These are phyloP conservation scores for Tauraco erythrolophus DNA, from an alignment of 2,113 vertebrate species.

Conservation along the genomic window DNA sequence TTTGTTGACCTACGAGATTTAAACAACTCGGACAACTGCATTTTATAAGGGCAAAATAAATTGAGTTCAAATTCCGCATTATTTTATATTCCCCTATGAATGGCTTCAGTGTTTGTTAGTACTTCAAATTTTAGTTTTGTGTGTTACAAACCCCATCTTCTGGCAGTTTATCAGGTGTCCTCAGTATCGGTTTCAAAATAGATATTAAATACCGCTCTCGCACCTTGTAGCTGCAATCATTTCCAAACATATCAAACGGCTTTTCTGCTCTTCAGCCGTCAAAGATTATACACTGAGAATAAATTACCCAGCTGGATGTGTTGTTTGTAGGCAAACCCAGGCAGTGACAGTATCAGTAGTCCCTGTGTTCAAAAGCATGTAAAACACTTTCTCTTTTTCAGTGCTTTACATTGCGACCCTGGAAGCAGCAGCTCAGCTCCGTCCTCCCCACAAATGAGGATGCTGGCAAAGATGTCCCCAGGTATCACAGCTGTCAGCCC, in stretches of 20 bases:
- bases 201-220: conserved; percentile 27
- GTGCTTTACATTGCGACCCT: neutral
- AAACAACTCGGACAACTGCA: neutral
- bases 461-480: neutral
- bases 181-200: conserved; percentile 27
- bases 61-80: neutral
- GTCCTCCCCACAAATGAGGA: neutral
- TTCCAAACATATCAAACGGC: conserved; percentile 13
- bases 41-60: conserved; percentile 24
- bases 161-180: conserved; percentile 43
- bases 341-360: conserved; percentile 34
- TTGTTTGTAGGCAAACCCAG: conserved; percentile 48
- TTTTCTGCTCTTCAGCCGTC: conserved; percentile 43
- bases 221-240: conserved; percentile 30
- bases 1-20: neutral
- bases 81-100: neutral
- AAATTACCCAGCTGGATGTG: conserved; percentile 68
- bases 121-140: conserved; percentile 19
- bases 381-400: conserved; percentile 38
- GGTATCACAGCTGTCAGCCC: neutral
- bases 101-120: neutral
- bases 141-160: conserved; percentile 57
- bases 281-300: conserved; percentile 61
- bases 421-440: neutral
- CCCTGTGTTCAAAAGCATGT: conserved; percentile 65